A percentile compares a stretch with the other conserved stretches of the same genome.
Evolutionary conservation across 2,113 vertebrate genomes (phyloP).

Genomic region (Suncus etruscus): DNA sequence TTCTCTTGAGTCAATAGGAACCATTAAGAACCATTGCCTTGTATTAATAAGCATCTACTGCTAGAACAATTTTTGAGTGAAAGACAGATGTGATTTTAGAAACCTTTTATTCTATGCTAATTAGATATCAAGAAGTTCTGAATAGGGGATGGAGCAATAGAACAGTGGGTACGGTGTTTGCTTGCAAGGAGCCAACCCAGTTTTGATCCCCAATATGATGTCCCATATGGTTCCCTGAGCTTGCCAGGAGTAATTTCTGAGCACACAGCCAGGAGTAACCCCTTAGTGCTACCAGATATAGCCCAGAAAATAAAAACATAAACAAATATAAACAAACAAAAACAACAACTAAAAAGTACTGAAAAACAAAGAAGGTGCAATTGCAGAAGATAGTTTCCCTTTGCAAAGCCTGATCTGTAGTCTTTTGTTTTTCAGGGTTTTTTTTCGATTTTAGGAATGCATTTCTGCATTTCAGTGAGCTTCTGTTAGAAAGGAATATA

Average conservation of each 20-base stretch:
- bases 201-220: no score
- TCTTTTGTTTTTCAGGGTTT: not conserved
- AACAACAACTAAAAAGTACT: no score
- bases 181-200: no score
- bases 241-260: no score
- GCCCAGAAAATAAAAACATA: no score
- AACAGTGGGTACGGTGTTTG: no score
- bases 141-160: no score
- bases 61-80: not conserved
- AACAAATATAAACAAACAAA: no score
- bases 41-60: not conserved
- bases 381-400: not conserved
- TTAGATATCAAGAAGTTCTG: not conserved
- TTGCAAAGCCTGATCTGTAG: not conserved
- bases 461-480: not conserved
- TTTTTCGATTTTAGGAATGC: not conserved
- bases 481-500: not conserved
- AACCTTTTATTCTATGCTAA: constrained; percentile 21
- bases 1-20: not conserved
- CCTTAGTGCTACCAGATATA: no score
- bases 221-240: no score
- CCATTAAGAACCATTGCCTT: not conserved
- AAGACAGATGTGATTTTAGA: not conserved
- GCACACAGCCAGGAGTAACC: no score
- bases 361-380: not conserved